Conservation (phyloP, 2,797 vertebrate species). For the Hirundo rustica region DNA sequence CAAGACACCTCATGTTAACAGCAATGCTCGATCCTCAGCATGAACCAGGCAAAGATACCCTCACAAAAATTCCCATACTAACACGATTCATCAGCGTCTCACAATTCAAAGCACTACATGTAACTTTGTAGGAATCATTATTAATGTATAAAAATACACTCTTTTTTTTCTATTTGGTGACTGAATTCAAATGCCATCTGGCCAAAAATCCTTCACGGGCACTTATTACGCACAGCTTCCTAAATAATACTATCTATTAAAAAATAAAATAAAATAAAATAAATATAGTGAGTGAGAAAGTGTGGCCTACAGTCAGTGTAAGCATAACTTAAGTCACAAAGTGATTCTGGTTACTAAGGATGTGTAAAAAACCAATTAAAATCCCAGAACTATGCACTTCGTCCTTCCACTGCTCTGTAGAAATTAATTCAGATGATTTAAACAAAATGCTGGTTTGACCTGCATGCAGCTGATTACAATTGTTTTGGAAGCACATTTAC, state of each 20-base stretch:
- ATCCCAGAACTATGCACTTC: background rate
- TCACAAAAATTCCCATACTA: background rate
- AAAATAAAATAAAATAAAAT: no score
- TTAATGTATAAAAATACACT: background rate
- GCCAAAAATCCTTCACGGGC: background rate
- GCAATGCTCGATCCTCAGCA: background rate
- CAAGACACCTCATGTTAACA: constrained; percentile 5
- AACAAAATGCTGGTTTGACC: background rate
- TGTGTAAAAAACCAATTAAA: background rate
- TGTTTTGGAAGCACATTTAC: background rate
- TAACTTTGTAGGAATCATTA: background rate
- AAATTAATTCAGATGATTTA: background rate
- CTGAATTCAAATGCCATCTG: background rate
- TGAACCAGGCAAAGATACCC: background rate
- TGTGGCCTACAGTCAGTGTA: background rate
- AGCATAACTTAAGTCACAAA: background rate
- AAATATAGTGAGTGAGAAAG: background rate
- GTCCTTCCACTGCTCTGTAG: background rate
- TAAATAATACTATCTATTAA: background rate
- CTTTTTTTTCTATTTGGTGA: background rate
- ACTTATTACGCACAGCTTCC: background rate
- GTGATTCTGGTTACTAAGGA: background rate
- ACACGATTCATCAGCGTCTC: background rate
- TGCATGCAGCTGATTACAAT: background rate
- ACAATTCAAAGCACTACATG: background rate